Evolutionary conservation across 2,113 vertebrate genomes (phyloP).

Genomic region (Calyptomena viridis): DNA sequence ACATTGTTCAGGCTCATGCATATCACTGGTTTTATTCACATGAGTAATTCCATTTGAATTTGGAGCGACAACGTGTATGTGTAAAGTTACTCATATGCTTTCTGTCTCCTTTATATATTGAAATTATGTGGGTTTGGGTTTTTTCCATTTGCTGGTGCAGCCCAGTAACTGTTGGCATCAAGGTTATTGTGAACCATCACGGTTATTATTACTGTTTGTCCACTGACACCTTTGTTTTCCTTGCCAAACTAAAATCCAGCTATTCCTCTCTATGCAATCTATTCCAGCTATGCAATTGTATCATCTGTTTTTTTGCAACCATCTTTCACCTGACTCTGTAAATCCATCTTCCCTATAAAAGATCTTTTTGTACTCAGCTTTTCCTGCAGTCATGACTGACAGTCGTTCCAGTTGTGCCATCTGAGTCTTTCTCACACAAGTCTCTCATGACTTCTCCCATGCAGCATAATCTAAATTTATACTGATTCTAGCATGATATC

Average conservation of each 20-base stretch:
- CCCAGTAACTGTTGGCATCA: constrained; percentile 12
- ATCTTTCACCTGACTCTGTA: constrained; percentile 23
- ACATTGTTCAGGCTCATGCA: constrained; percentile 54
- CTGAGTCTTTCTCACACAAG: constrained; percentile 34
- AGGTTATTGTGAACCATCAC: background rate
- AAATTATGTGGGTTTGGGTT: background rate
- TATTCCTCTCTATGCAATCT: background rate
- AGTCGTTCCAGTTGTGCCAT: constrained; percentile 5
- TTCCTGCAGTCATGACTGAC: background rate
- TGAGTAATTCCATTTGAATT: constrained; percentile 65
- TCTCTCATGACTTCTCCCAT: constrained; percentile 15
- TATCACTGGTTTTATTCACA: constrained; percentile 63
- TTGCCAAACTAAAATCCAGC: constrained; percentile 9
- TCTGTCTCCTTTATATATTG: constrained; percentile 44
- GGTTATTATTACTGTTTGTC: constrained; percentile 5
- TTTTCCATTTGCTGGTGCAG: background rate
- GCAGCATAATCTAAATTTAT: background rate
- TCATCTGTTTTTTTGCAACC: background rate
- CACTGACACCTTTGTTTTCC: constrained; percentile 30
- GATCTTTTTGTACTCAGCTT: background rate
- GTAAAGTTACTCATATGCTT: constrained; percentile 42
- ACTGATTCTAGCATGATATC: background rate
- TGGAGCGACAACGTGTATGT: constrained; percentile 15
- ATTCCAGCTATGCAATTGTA: constrained; percentile 16
- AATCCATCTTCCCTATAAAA: constrained; percentile 7